Conservation (phyloP, 2,113 vertebrate genomes). For the Erpornis zantholeuca region DNA sequence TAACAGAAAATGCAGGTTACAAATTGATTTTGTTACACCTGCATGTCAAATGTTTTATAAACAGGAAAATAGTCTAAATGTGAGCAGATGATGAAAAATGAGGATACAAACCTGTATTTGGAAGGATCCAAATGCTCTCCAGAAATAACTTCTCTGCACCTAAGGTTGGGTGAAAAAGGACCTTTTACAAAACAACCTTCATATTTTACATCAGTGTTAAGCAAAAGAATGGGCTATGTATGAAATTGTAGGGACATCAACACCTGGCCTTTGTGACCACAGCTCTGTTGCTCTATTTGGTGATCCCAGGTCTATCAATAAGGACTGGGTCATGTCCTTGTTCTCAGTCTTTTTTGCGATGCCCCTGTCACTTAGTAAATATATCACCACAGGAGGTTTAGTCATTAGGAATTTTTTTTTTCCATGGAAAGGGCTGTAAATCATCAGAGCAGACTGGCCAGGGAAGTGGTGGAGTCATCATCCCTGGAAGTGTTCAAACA, state of each 20-base stretch:
- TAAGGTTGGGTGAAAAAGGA: neutral
- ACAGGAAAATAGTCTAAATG: neutral
- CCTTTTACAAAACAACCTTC: neutral
- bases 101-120: neutral
- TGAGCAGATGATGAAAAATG: neutral
- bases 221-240: rapidly evolving
- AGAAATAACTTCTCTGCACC: neutral
- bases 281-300: neutral
- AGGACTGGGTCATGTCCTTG: neutral
- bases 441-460: neutral
- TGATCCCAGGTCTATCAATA: neutral
- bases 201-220: neutral
- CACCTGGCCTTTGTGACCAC: neutral
- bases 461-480: neutral
- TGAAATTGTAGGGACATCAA: neutral
- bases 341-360: neutral
- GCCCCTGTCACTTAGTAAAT: rapidly evolving
- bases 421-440: neutral
- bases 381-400: neutral
- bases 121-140: neutral
- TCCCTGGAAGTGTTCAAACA: neutral
- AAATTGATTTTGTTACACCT: neutral
- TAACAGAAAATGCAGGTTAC: neutral
- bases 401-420: neutral
- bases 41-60: neutral